Evolutionary conservation across 2,797 vertebrate genomes (phyloP), one percentile per base, ranked within the genome.

Genomic region (Columba guinea): DNA sequence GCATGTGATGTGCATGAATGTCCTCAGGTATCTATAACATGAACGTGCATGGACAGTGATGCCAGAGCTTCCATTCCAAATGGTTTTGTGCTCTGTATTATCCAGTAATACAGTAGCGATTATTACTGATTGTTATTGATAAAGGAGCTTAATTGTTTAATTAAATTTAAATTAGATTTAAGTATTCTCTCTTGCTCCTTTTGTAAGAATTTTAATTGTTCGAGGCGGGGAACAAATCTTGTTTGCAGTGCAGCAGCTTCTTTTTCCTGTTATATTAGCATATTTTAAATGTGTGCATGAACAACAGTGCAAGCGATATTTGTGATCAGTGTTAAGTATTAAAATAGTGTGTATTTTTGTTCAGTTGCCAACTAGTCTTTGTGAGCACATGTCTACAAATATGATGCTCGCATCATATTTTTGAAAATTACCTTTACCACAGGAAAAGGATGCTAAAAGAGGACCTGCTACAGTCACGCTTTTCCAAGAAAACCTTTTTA

Each of bases 11-110:
- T 92, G 94, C 95, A 93, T 97, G 97, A 92, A 48, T 67, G 21
- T 78, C 63, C 63, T 95, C 89, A 93, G 94, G 21, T 95, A 84
- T 55, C 96, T 96, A 12, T 96, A 94, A 83, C 37, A 7, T 94
- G 98, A 98, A 98, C 97, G 98, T 97, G 98, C 98, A 98, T 90
- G 95, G 71, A 94, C 86, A 89, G 77, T 93, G 96, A 56, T 89
- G 71, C 83, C 89, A 94, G 92, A 94, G 55, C 96, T 97, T 39
- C 96, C 94, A 74, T 95, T 96, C 90, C 95, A 94, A 92, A 87
- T 95, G 96, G 95, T 87, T 95, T 93, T 96, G 89, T 97, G 90
- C 68, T 93, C 94, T 97, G 82, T 96, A 90, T 96, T 96, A 86
- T 21, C 75, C 69, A 79, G 28, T 79, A 58, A 89, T 75, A 96